phyloP scores from a whole-genome alignment of 2,888 invertebrate genomes.

The Masnerella sp. region DNA sequence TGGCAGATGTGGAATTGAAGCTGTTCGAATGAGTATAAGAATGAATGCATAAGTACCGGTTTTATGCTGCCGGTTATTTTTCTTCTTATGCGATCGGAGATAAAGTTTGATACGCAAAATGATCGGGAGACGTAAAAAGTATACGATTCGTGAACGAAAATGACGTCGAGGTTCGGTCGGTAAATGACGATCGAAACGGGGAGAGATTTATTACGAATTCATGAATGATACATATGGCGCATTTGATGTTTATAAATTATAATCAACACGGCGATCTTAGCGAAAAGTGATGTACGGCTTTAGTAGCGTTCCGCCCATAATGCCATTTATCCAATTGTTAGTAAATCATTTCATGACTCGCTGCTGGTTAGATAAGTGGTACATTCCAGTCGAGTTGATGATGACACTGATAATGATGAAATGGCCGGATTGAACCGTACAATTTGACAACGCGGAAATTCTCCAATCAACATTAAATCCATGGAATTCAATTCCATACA shows the following conservation, averaged over 20 bases:
- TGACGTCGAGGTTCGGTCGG: too few relatives aligned
- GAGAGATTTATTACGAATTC: background rate
- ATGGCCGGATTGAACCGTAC: background rate
- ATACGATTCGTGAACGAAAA: too few relatives aligned
- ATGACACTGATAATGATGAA: conserved; percentile 28
- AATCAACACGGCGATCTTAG: conserved; percentile 42
- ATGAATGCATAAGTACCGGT: conserved; percentile 3
- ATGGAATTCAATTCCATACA: too few relatives aligned
- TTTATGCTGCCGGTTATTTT: background rate
- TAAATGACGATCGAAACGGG: too few relatives aligned
- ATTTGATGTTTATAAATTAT: conserved; percentile 25
- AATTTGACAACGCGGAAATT: too few relatives aligned
- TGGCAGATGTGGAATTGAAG: conserved; percentile 10
- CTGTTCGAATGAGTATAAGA: conserved; percentile 1
- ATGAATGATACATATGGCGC: conserved; percentile 5
- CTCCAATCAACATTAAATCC: too few relatives aligned
- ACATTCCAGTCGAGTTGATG: conserved; percentile 34
- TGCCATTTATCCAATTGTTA: conserved; percentile 48
- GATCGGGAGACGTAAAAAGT: background rate
- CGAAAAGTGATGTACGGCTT: conserved; percentile 45
- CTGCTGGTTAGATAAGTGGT: conserved; percentile 36
- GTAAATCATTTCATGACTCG: conserved; percentile 47
- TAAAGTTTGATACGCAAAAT: background rate
- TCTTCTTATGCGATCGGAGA: background rate
- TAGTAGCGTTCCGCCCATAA: conserved; percentile 19